Base-by-base conservation (phyloP, 2,113 vertebrate species). In the Actenoides hombroni region DNA sequence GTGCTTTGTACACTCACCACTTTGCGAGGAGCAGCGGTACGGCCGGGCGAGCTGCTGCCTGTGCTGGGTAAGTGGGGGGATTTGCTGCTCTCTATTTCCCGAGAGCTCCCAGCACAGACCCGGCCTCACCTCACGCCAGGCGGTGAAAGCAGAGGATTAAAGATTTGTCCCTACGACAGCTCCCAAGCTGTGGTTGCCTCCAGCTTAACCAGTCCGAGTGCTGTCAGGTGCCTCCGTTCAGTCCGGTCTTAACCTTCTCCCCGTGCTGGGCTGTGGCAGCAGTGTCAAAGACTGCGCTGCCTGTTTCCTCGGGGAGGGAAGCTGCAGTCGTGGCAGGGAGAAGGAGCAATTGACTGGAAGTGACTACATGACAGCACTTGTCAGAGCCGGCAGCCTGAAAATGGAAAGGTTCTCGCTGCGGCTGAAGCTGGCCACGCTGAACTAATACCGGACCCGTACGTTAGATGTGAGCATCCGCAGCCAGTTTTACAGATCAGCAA, bases 321-420 rank as follows among this genome's bases (percentile, higher is more conserved):
- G 80, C 88, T 49, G 59, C 71, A 68, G 31, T 40, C 1, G 1
- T 74, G 0, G 0, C 13, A 33, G 64, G 31, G 83, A 35, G 64
- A 77, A 92, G 51, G 86, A 48, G 94, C 96, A 96, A 3, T 8
- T 75, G 94, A 70, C 85, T 96, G 92, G 96, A 95, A 94, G 88
- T 90, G 88, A 95, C 88, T 88, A 28, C 29, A 48, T 95, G 95
- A 94, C 88, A 96, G 90, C 68, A 1, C 80, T 70, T 96, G 90
- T 93, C 95, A 71, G 23, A 80, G 23, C 87, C 2, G 3, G 56
- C 71, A 60, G 88, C 85, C 92, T 83, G 95, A 64, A 95, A 88
- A 83, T 60, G 54, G 79, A 90, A 78, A 46, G 40, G 64, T 63
- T 93, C 83, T 92, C 91, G n/a, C 82, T 70, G 0, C 0, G 42